These are phyloP conservation scores for Heliconius charithonia DNA, from an alignment of 2,888 invertebrate species.

Conservation along the genomic window DNA sequence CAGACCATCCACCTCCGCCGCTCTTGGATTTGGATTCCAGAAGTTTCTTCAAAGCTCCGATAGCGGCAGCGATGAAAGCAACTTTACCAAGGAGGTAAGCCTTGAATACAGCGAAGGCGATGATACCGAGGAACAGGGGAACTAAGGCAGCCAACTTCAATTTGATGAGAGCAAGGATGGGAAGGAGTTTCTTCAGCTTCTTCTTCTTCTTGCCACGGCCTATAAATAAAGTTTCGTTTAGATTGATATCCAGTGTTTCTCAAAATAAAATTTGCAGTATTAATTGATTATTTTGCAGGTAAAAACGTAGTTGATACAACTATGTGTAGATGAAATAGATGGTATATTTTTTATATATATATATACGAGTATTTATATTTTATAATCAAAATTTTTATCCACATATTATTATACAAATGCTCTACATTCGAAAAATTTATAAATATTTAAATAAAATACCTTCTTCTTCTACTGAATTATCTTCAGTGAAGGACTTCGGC, in stretches of 20 bases:
- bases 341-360: no score
- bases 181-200: slow-evolving; percentile 89
- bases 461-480: slow-evolving; percentile 77
- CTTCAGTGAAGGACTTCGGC: slow-evolving; percentile 76
- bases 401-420: not conserved
- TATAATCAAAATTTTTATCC: not conserved
- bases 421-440: not conserved
- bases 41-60: slow-evolving; percentile 87
- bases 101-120: slow-evolving; percentile 92
- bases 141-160: slow-evolving; percentile 90
- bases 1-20: slow-evolving; percentile 85
- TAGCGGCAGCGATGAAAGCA: slow-evolving; percentile 89
- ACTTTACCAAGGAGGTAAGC: slow-evolving; percentile 92
- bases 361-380: not conserved
- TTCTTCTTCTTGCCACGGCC: slow-evolving; percentile 92
- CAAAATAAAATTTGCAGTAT: not conserved
- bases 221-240: slow-evolving; percentile 56
- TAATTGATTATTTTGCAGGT: not conserved
- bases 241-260: not conserved
- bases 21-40: slow-evolving; percentile 88
- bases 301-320: not conserved
- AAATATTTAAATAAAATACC: slow-evolving; percentile 54
- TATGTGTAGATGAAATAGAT: no score
- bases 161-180: slow-evolving; percentile 90
- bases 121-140: slow-evolving; percentile 88